A percentile compares a stretch with the other conserved stretches of the same genome.
Evolutionary conservation across 2,888 invertebrate genomes (phyloP).

Genomic region (Papilio gigon): DNA sequence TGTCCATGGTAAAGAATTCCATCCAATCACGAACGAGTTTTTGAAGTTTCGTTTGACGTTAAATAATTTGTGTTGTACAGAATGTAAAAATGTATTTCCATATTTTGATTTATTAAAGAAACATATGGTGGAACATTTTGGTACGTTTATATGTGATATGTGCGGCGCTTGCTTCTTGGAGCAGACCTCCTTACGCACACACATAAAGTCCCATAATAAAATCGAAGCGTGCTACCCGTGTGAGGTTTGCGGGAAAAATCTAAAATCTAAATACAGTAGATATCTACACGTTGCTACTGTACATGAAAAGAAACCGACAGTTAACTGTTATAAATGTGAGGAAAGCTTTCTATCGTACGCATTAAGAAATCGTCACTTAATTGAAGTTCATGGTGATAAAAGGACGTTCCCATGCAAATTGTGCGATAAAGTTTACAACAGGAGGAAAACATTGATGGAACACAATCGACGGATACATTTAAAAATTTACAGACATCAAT

Average conservation of each 20-base stretch:
- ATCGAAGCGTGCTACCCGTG: conserved; percentile 77
- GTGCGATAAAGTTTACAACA: conserved; percentile 72
- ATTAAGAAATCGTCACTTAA: conserved; percentile 66
- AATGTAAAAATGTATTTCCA: conserved; percentile 65
- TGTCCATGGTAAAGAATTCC: conserved; percentile 55
- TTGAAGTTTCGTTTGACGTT: conserved; percentile 65
- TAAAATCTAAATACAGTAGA: conserved; percentile 70
- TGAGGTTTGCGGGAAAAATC: conserved; percentile 72
- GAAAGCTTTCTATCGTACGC: conserved; percentile 69
- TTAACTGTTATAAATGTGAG: conserved; percentile 73
- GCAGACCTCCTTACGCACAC: conserved; percentile 70
- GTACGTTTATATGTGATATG: conserved; percentile 69
- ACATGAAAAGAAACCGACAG: conserved; percentile 71
- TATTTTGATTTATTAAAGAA: conserved; percentile 71
- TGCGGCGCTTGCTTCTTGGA: conserved; percentile 77
- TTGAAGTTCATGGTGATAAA: conserved; percentile 71
- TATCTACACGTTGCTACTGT: conserved; percentile 69
- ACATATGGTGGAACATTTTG: conserved; percentile 73
- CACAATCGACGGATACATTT: conserved; percentile 69
- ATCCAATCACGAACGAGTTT: conserved; percentile 66
- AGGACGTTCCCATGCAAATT: conserved; percentile 68
- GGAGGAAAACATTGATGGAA: conserved; percentile 70
- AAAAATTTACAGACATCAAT: conserved; percentile 70
- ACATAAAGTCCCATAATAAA: conserved; percentile 70
- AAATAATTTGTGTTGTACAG: conserved; percentile 65